Percentiles rank a stretch among this genome's conserved stretches.
Conservation (phyloP, 2,888 invertebrate species). For the Ernsta delagoae region DNA sequence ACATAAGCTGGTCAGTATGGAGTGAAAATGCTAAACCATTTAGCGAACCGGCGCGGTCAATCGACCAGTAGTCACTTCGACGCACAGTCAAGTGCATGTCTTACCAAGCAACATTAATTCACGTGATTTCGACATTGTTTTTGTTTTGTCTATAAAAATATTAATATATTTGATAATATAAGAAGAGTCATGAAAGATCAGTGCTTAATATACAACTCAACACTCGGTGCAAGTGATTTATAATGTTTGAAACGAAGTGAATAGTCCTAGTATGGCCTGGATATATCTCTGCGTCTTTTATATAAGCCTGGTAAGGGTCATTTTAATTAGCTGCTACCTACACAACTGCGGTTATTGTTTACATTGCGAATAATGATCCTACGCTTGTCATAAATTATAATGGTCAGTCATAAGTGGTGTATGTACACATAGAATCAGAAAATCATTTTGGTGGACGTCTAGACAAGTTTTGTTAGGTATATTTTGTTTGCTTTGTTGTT, state of each 20-base stretch:
- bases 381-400: constrained; percentile 4
- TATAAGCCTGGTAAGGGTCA: constrained; percentile 56
- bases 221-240: constrained; percentile 11
- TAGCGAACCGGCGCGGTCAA: background rate
- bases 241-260: constrained; percentile 27
- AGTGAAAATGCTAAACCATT: constrained; percentile 3
- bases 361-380: background rate
- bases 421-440: no score
- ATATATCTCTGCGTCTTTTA: constrained; percentile 56
- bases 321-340: constrained; percentile 10
- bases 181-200: constrained; percentile 11
- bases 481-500: background rate
- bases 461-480: background rate
- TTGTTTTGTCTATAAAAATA: no score
- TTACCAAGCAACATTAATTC: no score
- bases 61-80: no score
- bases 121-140: no score
- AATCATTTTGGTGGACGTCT: no score
- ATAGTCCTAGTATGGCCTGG: constrained; percentile 53
- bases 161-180: no score
- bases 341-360: background rate
- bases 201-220: background rate
- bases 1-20: constrained; percentile 3
- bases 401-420: background rate
- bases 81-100: no score